Conservation (phyloP, 2,888 invertebrate genomes). For the Aproaerema taeniolella region DNA sequence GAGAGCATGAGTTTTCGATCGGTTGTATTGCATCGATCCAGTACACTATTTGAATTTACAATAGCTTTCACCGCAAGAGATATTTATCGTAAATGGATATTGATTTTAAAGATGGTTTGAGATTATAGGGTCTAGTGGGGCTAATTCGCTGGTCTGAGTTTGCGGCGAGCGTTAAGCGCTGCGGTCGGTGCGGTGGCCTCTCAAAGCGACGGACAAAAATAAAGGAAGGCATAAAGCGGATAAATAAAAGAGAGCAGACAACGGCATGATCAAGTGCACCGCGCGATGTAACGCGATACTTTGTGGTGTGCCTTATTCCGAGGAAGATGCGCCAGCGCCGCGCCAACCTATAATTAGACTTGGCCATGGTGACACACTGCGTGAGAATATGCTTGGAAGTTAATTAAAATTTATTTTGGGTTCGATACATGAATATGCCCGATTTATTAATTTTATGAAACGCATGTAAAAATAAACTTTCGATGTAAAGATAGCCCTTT, state of each 20-base stretch:
- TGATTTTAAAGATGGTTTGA: slow-evolving; percentile 45
- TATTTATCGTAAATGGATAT: slow-evolving; percentile 39
- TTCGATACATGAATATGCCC: neutral
- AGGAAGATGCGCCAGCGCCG: slow-evolving; percentile 27
- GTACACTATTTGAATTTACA: slow-evolving; percentile 14
- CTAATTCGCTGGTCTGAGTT: slow-evolving; percentile 35
- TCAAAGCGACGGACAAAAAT: slow-evolving; percentile 59
- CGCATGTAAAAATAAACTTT: no score
- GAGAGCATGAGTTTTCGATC: slow-evolving; percentile 1
- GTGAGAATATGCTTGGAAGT: neutral
- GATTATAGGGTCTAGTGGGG: slow-evolving; percentile 33
- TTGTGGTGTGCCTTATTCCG: slow-evolving; percentile 51
- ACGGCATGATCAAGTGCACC: slow-evolving; percentile 70
- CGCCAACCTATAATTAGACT: slow-evolving; percentile 52
- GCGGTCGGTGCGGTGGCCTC: slow-evolving; percentile 51
- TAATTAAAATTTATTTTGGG: slow-evolving; percentile 6
- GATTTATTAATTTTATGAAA: no score
- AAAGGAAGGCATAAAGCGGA: slow-evolving; percentile 39
- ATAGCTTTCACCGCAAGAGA: slow-evolving; percentile 24
- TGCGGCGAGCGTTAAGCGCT: slow-evolving; percentile 52
- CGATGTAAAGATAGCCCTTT: no score
- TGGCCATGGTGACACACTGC: slow-evolving; percentile 32
- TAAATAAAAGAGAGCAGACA: slow-evolving; percentile 61
- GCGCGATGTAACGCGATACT: slow-evolving; percentile 68
- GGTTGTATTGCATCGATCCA: neutral